Evolutionary conservation across 2,888 invertebrate species (phyloP), one percentile per base, ranked within the genome.

Genomic region (Agonopterix alstromeriana): DNA sequence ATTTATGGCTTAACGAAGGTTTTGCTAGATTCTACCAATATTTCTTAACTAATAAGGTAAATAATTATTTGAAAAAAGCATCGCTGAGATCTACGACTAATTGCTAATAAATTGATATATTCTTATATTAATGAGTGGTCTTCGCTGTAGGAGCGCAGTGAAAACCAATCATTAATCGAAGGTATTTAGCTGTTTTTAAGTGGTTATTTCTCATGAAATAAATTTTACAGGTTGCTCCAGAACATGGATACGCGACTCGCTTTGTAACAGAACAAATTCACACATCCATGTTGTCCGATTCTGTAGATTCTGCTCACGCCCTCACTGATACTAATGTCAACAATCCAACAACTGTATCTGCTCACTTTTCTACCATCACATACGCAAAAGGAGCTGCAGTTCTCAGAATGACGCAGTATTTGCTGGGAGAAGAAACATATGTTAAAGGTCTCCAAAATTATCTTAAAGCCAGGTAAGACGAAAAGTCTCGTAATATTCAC

Each of bases 21-120:
- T 94, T 94, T 53, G 94, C 94, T 0, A 86, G 91, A 58, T 94
- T 90, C 70, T 94, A 94, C 63, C 92, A 95, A 68, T 95, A 93
- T 70, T 90, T 89, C 49, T 87, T 90, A 7, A 90, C 92, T 5
- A 83, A 85, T 0, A 55, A 67, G 64, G 91, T 92, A 74, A 42
- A 41, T 12, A 35, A 36, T 36, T 17, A 2, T 17, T 4, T 17
- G 17, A 17, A 17, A 17, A 17, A 7, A 5, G 1, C 7, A 27
- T 27, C 7, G 27, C 27, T 5, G 27, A 17, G 4, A 14, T 14
- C 1, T 14, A 14, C 2, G 14, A 14, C 14, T 14, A 14, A 14
- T 14, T 14, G 14, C 3, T 17, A 4, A 2, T 14, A 14, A 0
- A 17, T 3, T 17, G 17, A 3, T 3, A 3, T 17, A 17, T 17